Percentiles rank a stretch among this genome's conserved stretches.
Evolutionary conservation across 2,888 invertebrate species (phyloP).

Genomic region (Lycophotia porphyrea): DNA sequence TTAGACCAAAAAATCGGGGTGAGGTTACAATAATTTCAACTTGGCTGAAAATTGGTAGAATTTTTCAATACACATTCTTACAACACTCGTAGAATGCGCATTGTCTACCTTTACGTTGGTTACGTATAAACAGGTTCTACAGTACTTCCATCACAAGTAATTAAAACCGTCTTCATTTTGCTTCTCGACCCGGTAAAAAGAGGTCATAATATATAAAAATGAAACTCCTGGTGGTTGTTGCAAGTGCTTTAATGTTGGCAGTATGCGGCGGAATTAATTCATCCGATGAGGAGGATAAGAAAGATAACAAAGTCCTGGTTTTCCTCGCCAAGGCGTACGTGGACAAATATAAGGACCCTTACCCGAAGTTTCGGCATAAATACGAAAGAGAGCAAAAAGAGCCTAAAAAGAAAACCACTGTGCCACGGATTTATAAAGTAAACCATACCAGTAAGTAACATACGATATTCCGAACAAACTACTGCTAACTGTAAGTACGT

Average conservation of each 20-base stretch:
- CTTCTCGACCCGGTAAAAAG: not conserved
- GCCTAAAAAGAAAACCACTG: no score
- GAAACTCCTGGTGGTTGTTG: conserved; percentile 5
- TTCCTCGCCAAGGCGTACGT: conserved; percentile 10
- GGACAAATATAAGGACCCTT: not conserved
- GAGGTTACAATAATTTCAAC: no score
- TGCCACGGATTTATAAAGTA: not conserved
- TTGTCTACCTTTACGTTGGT: conserved; percentile 14
- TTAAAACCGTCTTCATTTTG: conserved; percentile 6
- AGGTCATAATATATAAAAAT: conserved; percentile 13
- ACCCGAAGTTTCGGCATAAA: not conserved
- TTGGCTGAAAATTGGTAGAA: no score
- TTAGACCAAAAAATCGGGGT: no score
- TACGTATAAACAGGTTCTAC: conserved; percentile 19
- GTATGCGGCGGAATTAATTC: not conserved
- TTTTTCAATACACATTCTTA: conserved; percentile 14
- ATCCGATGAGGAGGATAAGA: not conserved
- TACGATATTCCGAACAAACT: not conserved
- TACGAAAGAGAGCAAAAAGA: rapidly evolving
- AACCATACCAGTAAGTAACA: conserved; percentile 23
- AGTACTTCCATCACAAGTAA: not conserved
- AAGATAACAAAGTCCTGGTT: not conserved
- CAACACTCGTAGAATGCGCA: conserved; percentile 10
- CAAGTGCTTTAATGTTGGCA: conserved; percentile 8
- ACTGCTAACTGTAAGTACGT: not conserved